A percentile compares a stretch with the other conserved stretches of the same genome.
phyloP scores from a whole-genome alignment of 1,140 invertebrate genomes.

The Penaeus chinensis region DNA sequence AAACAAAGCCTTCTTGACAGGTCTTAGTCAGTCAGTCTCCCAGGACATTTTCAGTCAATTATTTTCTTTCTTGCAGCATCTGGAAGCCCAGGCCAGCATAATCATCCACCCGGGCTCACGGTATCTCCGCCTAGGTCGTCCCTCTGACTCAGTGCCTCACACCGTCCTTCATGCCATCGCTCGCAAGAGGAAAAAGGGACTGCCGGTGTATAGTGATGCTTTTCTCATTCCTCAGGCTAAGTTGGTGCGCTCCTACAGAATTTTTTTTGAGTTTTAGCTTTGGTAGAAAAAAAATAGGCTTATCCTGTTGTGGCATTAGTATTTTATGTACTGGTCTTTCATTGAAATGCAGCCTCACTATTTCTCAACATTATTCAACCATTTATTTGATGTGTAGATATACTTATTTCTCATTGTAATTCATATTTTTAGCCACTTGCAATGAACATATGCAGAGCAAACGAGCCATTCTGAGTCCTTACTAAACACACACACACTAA shows the following conservation, averaged over 20 bases:
- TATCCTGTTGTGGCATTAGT: neutral
- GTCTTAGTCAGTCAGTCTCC: neutral
- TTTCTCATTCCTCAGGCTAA: conserved; percentile 66
- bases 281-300: neutral
- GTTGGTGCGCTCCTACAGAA: conserved; percentile 61
- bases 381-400: neutral
- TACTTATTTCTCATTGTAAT: neutral
- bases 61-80: conserved; percentile 70
- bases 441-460: neutral
- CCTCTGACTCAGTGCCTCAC: conserved; percentile 87
- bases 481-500: neutral
- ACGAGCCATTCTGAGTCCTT: neutral
- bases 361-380: neutral
- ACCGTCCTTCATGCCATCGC: conserved; percentile 90
- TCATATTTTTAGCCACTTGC: too few species aligned
- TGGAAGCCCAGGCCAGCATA: conserved; percentile 80
- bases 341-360: neutral
- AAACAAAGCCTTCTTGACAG: neutral
- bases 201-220: conserved; percentile 74
- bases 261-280: neutral
- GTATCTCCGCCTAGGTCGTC: conserved; percentile 87
- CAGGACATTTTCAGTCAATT: neutral
- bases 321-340: neutral
- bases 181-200: conserved; percentile 71
- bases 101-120: conserved; percentile 96